Conservation (phyloP, 2,797 vertebrate species). For the Nasua narica region DNA sequence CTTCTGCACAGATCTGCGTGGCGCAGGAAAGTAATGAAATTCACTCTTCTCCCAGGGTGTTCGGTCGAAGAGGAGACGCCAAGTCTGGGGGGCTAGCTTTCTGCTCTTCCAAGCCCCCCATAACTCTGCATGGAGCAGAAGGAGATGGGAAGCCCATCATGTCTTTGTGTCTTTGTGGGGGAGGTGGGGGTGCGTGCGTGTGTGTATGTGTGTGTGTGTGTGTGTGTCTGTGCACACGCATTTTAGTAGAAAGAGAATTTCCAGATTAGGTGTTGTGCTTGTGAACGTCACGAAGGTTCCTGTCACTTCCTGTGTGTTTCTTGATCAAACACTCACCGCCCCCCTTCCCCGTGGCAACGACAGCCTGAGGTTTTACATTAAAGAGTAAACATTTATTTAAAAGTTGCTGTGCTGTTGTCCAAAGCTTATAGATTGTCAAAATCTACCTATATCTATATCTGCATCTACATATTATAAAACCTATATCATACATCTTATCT, state of each 20-base stretch:
- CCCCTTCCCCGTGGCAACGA: not conserved
- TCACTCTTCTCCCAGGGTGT: fast-evolving
- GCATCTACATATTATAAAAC: not conserved
- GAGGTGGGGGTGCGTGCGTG: too few relatives aligned
- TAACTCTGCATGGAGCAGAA: not conserved
- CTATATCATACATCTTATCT: not conserved
- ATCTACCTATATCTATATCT: not conserved
- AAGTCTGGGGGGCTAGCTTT: not conserved
- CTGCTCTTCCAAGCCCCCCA: not conserved
- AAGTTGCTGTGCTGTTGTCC: not conserved
- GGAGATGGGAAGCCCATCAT: fast-evolving
- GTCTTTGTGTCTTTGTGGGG: not conserved
- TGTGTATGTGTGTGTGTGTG: too few relatives aligned
- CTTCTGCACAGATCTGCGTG: not conserved
- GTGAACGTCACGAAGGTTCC: fast-evolving
- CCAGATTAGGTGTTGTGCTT: not conserved
- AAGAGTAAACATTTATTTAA: not conserved
- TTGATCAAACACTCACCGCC: fast-evolving
- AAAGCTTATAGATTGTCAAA: not conserved
- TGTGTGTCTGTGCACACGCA: not conserved
- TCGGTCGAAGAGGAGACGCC: fast-evolving
- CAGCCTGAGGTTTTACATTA: not conserved
- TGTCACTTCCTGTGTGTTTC: not conserved
- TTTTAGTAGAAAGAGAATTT: not conserved
- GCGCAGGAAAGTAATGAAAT: fast-evolving